Base-by-base conservation (phyloP, 2,797 vertebrate genomes). In the Neosilurus mollespiculum region DNA sequence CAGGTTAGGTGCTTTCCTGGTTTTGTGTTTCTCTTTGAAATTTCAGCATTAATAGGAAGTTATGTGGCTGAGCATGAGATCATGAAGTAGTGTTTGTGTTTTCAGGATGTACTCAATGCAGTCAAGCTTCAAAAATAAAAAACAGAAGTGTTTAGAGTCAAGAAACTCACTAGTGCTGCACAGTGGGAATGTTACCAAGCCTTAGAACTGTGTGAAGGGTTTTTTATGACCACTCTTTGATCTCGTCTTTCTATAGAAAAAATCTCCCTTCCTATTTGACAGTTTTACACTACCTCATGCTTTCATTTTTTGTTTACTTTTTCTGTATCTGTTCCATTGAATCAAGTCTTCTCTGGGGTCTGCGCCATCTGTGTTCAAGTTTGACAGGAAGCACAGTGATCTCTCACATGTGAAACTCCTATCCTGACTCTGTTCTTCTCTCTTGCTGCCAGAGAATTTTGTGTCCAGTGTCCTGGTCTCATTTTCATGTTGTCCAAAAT, bases 41-140 rank as follows among this genome's bases (percentile, higher is more conserved):
- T 26, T 81, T 80, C 5, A 58, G n/a, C n/a, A 15, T 56, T 73
- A 65, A 64, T 18, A 62, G 64, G 76, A 30, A 64, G 34, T 78
- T 65, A n/a, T 75, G 58, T n/a, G 65, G 73, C 30, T 79, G 59
- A 53, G 61, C 10, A 58, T 75, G 54, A 85, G 61, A 34, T 87
- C 80, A 70, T 69, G 24, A 58, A 66, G 20, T 9, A 15, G 65
- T 53, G 66, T 59, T 66, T 37, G 76, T 78, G 22, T 62, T 22
- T 82, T 84, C 9, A 2, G 49, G 30, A 70, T 70, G 76, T n/a
- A 9, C 77, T 83, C 34, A 53, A 71, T 78, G 66, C 10, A 30
- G 18, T 70, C 64, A 75, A 54, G 67, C 77, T 34, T 72, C 84
- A 43, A n/a, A 87, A 81, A 89, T 84, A 66, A 83, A 88, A 86